Base-by-base conservation (phyloP, 2,888 invertebrate species). In the Ctenicera cuprea region DNA sequence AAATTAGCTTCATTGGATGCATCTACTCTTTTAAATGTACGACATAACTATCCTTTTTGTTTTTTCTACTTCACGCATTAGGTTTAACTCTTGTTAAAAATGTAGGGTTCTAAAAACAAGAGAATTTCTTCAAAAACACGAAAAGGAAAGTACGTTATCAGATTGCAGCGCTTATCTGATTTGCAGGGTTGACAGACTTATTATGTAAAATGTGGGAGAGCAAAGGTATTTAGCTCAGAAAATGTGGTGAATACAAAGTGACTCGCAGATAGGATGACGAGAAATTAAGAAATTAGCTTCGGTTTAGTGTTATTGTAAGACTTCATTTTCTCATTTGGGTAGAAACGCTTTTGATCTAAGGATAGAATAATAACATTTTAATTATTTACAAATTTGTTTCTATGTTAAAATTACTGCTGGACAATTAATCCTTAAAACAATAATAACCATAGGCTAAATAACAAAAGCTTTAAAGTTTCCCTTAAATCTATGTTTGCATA, bases 1-100 rank as follows among this genome's bases (percentile, higher is more conserved):
- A 64, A 64, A 64, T 64, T 64, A 64, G 45, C 59, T 33, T 59
- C 59, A 38, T 59, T 59, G 16, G 33, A 33, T 38, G 59, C 54
- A 20, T 12, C 30, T 54, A 22, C 54, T 54, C 54, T 54, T 54
- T 54, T 54, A 54, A 54, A 54, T 22, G 45, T 14, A 14, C 54
- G 3, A 14, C 30, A 30, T 54, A 30, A 54, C 54, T 30, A 54
- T 30, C 8, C 12, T 20, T 18, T 18, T 14, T 9, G 48, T 11
- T 11, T 16, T 20, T 2, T 11, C 9, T 48, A 16, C 11, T 48
- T 48, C 16, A 11, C 16, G 18, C 14, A 14, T 41, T 41, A 1
- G 14, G 41, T 14, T 14, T 14, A n/a, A 14, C n/a, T 14, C n/a
- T 3, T 41, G 41, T n/a, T n/a, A 38, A 1, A n/a, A 16, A 7